Conservation (phyloP, 2,797 vertebrate species). For the Capromys pilorides region DNA sequence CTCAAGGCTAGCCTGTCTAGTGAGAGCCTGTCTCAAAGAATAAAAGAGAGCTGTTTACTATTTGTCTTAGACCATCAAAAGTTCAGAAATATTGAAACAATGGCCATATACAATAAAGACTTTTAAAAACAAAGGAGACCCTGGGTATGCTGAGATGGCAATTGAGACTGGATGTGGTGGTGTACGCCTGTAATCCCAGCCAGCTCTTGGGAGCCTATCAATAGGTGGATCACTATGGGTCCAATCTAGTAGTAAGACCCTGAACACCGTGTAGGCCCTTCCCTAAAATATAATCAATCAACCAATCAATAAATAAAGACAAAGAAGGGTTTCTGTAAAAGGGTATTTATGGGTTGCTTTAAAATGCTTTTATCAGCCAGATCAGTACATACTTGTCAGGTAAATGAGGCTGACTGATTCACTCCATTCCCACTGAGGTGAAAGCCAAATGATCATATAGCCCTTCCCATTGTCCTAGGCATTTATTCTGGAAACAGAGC, state of each 20-base stretch:
- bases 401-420: background rate
- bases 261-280: too few species aligned
- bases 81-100: conserved; percentile 4
- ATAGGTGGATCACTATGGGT: too few species aligned
- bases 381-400: background rate
- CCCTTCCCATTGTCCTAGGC: background rate
- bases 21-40: background rate
- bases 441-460: background rate
- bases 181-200: too few species aligned
- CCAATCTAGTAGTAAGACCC: too few species aligned
- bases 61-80: background rate
- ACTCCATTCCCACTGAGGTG: background rate
- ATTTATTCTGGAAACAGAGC: background rate
- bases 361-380: background rate
- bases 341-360: background rate
- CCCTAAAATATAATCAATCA: too few species aligned
- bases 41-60: background rate
- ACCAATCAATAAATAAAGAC: background rate
- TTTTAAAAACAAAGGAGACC: background rate
- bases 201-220: too few species aligned
- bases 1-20: background rate
- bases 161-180: too few species aligned
- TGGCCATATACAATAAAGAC: background rate
- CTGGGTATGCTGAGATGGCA: too few species aligned
- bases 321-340: background rate